These are phyloP conservation scores for Machimus rusticus DNA, from an alignment of 2,888 invertebrate genomes.

Conservation along the genomic window DNA sequence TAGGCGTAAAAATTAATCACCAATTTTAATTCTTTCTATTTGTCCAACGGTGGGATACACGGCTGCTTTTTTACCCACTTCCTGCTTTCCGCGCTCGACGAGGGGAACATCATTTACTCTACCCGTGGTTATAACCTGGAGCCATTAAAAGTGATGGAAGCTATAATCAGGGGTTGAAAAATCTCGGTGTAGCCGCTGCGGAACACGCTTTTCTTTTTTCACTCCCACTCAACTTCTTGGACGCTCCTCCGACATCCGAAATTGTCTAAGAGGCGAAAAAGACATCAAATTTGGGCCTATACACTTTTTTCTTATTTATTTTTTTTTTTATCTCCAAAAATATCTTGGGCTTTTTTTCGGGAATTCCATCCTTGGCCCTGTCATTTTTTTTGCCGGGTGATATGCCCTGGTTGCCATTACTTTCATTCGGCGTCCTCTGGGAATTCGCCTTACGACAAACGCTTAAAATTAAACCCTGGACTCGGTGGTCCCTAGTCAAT, in stretches of 20 bases:
- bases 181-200: not conserved
- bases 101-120: conserved; percentile 44
- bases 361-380: conserved; percentile 32
- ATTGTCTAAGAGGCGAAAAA: conserved; percentile 47
- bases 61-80: not conserved
- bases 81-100: not conserved
- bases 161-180: conserved; percentile 44
- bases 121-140: conserved; percentile 45
- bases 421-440: conserved; percentile 41
- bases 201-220: not conserved
- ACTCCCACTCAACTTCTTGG: not conserved
- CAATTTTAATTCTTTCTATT: conserved; percentile 50
- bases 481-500: conserved; percentile 29
- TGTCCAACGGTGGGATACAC: conserved; percentile 36
- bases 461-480: conserved; percentile 42
- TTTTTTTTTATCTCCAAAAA: conserved; percentile 37
- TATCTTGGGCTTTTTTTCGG: conserved; percentile 21
- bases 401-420: conserved; percentile 42
- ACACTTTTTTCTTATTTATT: not conserved
- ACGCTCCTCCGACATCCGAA: conserved; percentile 20
- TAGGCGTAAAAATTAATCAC: conserved; percentile 50
- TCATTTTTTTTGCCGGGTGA: not conserved
- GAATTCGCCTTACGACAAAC: conserved; percentile 45
- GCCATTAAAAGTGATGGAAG: conserved; percentile 48
- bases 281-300: conserved; percentile 46